Base-by-base conservation (phyloP, 2,113 vertebrate species). In the Hypomesus transpacificus region DNA sequence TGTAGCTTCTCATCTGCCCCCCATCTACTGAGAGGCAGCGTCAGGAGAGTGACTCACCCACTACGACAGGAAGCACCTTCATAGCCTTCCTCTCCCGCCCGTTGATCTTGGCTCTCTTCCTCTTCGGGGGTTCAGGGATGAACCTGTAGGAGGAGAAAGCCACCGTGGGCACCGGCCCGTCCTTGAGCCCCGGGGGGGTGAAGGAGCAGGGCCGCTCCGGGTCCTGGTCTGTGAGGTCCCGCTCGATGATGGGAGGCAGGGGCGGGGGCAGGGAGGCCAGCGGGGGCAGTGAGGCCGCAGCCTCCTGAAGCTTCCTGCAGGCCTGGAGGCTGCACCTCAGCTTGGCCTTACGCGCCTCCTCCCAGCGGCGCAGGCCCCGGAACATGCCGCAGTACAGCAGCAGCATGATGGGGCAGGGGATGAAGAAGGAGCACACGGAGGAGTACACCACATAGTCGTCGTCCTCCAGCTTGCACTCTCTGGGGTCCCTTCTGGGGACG, bases 361-460 rank as follows among this genome's bases (percentile, higher is more conserved):
- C 94, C 96, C 97, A 96, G 18, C 91, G 93, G 56, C 85, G 90
- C 73, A 98, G 92, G 76, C 94, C 93, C 0, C 92, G 93, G 85
- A 96, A 97, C 88, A 97, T 95, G 68, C 94, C 95, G n/a, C 91
- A 96, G 90, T 96, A 98, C 22, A 99, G 95, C 79, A 98, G 86
- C 78, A 99, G 85, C 96, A 97, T 96, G 86, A 97, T 87, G 3
- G 96, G 97, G 75, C 97, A 98, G 18, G 96, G 97, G 80, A 99
- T 92, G 86, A 98, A 95, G 90, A 98, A 98, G 80, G 97, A 98
- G 87, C 96, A 98, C 76, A 97, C 89, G 20, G 96, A 98, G 9
- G 96, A 98, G 80, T 94, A 98, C 51, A 98, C 77, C 0, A 98
- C 89, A 54, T 96, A 98, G 86, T 93, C 93, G 71, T 93, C 81